phyloP scores from a whole-genome alignment of 2,888 invertebrate genomes.

The Diaphora mendica region DNA sequence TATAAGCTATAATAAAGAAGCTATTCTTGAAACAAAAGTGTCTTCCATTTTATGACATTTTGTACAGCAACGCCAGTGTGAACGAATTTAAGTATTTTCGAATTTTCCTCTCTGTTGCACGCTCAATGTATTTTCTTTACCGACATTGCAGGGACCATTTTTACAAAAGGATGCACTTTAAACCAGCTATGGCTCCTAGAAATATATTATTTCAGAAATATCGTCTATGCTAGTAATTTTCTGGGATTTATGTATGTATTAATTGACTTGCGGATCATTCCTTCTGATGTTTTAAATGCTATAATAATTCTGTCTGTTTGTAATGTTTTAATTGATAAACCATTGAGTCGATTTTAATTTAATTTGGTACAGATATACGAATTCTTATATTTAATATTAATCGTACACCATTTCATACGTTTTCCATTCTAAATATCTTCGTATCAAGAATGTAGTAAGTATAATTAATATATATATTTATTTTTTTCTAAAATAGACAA shows the following conservation, averaged over 20 bases:
- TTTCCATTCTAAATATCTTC: too few species aligned
- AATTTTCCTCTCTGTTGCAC: conserved; percentile 46
- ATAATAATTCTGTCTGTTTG: too few species aligned
- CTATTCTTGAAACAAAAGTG: neutral
- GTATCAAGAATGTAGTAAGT: too few species aligned
- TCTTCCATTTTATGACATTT: neutral
- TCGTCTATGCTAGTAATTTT: neutral
- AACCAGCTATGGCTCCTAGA: conserved; percentile 43
- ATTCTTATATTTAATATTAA: too few species aligned
- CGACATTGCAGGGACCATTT: conserved; percentile 57
- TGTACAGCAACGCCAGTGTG: conserved; percentile 28
- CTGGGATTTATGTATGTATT: neutral
- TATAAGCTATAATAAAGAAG: neutral
- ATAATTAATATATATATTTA: too few species aligned
- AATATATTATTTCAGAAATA: conserved; percentile 52
- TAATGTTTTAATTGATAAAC: too few species aligned
- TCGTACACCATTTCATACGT: too few species aligned
- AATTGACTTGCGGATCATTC: neutral
- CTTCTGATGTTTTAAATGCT: too few species aligned
- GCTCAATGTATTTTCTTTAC: conserved; percentile 44
- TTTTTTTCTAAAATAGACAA: too few species aligned
- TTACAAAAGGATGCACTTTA: conserved; percentile 64
- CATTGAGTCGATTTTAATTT: too few species aligned
- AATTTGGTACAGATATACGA: too few species aligned
- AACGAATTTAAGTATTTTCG: conserved; percentile 43